Base-by-base conservation (phyloP, 2,888 invertebrate genomes). In the Eurytoma adleriae region DNA sequence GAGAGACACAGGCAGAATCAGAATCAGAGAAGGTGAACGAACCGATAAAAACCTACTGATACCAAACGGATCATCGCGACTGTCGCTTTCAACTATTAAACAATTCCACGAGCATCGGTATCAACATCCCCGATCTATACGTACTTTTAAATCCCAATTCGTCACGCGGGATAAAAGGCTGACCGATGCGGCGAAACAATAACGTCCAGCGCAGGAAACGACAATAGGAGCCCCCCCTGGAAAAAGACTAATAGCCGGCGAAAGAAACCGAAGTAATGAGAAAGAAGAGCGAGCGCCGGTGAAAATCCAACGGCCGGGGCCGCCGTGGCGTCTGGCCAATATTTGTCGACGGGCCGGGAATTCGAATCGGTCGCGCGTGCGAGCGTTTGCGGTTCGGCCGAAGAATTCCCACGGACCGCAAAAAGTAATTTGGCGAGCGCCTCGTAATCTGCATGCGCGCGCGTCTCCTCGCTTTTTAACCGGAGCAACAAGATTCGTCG, bases 271-370 rank as follows among this genome's bases (percentile, higher is more conserved):
- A 18, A 20, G 20, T 12, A 10, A 40, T n/a, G 18, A n/a, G 64
- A 20, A 54, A 57, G 18, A 69, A 48, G 70, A 24, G 27, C 10
- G 5, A 20, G 12, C 3, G 10, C 14, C 16, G 40, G 3, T 18
- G 13, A n/a, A 69, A 68, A 54, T 14, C 30, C 14, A 18, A 20
- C 64, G 40, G 40, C 40, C 20, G 52, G 27, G 24, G 59, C 16
- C 14, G 14, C 16, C 18, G 61, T 83, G 76, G 81, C 74, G 69
- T 14, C 14, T 18, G 56, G 81, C 80, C 84, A 83, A 84, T 83
- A 84, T 83, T 83, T 82, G 79, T 52, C 76, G 52, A 72, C 74
- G 27, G 30, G n/a, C n/a, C 14, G 24, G 57, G 70, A 76, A 71
- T 80, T 67, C 61, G 66, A 74, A 76, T 67, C 67, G 30, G 52